phyloP scores from a whole-genome alignment of 2,888 invertebrate species.

The Balanococcus diminutus region DNA sequence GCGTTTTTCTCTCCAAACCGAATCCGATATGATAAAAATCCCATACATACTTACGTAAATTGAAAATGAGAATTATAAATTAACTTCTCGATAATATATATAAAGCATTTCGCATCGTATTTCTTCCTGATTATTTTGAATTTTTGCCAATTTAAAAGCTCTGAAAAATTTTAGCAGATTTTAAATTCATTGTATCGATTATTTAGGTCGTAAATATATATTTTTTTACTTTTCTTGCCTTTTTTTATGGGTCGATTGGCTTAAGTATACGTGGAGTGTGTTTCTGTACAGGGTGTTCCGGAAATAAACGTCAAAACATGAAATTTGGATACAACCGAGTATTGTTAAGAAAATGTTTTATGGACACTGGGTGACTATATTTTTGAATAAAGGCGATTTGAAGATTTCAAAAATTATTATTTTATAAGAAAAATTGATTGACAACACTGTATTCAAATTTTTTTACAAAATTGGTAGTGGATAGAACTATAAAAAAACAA shows the following conservation, averaged over 20 bases:
- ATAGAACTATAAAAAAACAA: too few relatives aligned
- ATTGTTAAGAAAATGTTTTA: too few relatives aligned
- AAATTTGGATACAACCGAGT: too few relatives aligned
- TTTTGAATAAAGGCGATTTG: too few relatives aligned
- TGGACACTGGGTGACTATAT: too few relatives aligned
- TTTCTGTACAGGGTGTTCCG: too few relatives aligned
- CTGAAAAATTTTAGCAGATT: constrained; percentile 26
- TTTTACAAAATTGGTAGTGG: too few relatives aligned
- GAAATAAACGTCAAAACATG: too few relatives aligned
- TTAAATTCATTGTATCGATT: constrained; percentile 29
- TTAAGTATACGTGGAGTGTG: too few relatives aligned
- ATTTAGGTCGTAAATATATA: not conserved
- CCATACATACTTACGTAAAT: constrained; percentile 5
- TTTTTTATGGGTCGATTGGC: not conserved
- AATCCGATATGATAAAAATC: constrained; percentile 18
- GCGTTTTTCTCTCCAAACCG: not conserved
- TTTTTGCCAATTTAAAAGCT: constrained; percentile 39
- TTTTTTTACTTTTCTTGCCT: not conserved
- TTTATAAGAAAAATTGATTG: too few relatives aligned
- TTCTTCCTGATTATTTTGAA: constrained; percentile 31
- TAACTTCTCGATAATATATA: constrained; percentile 5
- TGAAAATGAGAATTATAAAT: constrained; percentile 43
- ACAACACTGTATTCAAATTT: too few relatives aligned
- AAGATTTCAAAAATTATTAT: too few relatives aligned
- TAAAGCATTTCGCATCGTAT: constrained; percentile 10